Evolutionary conservation across 92 coral and sea anemone genomes (phyloP).

Genomic region (Siderastrea radians): DNA sequence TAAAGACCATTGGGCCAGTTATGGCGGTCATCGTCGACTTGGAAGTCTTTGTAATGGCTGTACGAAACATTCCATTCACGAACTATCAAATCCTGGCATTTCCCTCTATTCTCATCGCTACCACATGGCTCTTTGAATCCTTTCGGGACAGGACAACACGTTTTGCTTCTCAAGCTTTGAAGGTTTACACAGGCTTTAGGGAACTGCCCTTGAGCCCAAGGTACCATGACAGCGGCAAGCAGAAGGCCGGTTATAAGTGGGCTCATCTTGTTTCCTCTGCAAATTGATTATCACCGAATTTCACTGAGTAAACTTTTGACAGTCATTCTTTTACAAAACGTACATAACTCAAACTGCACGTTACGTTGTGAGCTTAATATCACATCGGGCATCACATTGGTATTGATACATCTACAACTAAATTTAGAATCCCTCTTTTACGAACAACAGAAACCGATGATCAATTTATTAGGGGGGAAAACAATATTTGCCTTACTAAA

Average conservation of each 20-base stretch:
- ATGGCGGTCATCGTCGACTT: constrained; percentile 71
- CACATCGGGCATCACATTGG: too few species aligned
- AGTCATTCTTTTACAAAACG: too few species aligned
- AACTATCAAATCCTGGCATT: constrained; percentile 51
- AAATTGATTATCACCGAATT: too few species aligned
- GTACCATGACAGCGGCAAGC: neutral
- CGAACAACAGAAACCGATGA: too few species aligned
- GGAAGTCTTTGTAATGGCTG: constrained; percentile 51
- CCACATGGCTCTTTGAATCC: constrained; percentile 72
- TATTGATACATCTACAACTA: too few species aligned
- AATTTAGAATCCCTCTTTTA: too few species aligned
- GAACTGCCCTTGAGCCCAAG: constrained; percentile 64
- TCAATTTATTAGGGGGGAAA: too few species aligned
- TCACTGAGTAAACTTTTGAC: too few species aligned
- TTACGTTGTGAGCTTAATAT: too few species aligned
- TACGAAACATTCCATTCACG: constrained; percentile 57
- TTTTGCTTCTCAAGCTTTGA: constrained; percentile 50
- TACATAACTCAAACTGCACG: too few species aligned
- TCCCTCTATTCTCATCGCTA: constrained; percentile 61
- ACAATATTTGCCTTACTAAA: too few species aligned
- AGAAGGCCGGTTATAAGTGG: neutral
- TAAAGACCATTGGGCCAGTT: constrained; percentile 72
- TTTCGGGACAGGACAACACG: constrained; percentile 78
- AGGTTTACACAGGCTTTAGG: constrained; percentile 65
- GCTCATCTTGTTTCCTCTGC: neutral